Evolutionary conservation across 2,888 invertebrate species (phyloP), one percentile per base, ranked within the genome.

Genomic region (Ptilodon capucinus): DNA sequence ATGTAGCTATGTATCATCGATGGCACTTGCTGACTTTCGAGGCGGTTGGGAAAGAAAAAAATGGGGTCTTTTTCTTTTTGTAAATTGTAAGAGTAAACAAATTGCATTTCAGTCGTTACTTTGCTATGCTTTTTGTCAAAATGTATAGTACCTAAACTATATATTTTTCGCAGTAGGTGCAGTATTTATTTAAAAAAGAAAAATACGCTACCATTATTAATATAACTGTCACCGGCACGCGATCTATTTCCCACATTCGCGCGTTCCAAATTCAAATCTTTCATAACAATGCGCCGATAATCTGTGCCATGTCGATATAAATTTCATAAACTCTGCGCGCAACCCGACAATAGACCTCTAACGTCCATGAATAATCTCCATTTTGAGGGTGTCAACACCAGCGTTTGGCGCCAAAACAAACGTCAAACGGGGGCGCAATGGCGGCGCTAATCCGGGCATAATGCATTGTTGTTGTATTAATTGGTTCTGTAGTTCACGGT

Each of bases 321-420:
- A 86, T 86, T 86, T 87, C 86, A 86, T 86, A 87, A 86, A 86
- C 84, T 84, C 83, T 59, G 76, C 61, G 79, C 76, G 74, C 78
- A 81, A 78, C 82, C 82, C 74, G 74, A 86, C 86, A 85, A 86
- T 74, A 80, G 79, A 69, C 73, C 76, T 80, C 84, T 84, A 86
- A 86, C 84, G 83, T 84, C 86, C 86, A 87, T 87, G 87, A 87
- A 87, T 87, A 87, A 87, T 87, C 86, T 85, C 83, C 81, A 84
- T 86, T 84, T 83, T 84, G 86, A 81, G 84, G 86, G 86, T 85
- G 87, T 87, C 87, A 87, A 84, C 86, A 82, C 79, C 87, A 86
- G 67, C 70, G 77, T 76, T 76, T 70, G 74, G 77, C 82, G 83
- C 82, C 81, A 84, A 85, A 84, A 84, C 83, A 84, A 82, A 84